Conservation (phyloP, 2,888 invertebrate genomes). For the Siphlonurus alternatus region DNA sequence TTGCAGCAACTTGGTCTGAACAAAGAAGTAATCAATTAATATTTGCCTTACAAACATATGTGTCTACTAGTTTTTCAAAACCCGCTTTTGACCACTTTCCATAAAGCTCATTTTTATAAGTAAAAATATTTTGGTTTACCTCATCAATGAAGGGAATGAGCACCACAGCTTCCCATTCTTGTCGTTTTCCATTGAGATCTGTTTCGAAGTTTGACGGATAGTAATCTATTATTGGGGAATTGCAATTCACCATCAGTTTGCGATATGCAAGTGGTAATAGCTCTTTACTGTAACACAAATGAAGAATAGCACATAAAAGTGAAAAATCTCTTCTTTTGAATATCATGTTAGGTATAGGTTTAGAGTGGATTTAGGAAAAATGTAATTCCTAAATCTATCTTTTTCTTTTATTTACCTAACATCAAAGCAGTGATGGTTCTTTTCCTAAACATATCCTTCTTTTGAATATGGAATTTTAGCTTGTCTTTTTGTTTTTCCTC, state of each 20-base stretch:
- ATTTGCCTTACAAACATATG: too few relatives aligned
- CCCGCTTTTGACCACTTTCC: too few relatives aligned
- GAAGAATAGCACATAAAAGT: not conserved
- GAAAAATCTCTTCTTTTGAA: not conserved
- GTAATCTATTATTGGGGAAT: slow-evolving; percentile 72
- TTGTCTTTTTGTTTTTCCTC: too few relatives aligned
- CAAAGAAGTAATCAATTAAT: too few relatives aligned
- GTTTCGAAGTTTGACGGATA: slow-evolving; percentile 84
- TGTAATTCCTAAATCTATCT: not conserved
- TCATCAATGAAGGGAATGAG: slow-evolving; percentile 88
- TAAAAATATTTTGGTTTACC: too few relatives aligned
- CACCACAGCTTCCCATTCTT: slow-evolving; percentile 94
- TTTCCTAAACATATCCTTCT: too few relatives aligned
- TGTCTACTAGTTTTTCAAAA: too few relatives aligned
- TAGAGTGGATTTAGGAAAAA: not conserved
- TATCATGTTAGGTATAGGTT: not conserved
- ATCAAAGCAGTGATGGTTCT: too few relatives aligned
- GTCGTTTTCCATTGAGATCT: slow-evolving; percentile 88
- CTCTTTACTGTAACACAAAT: slow-evolving; percentile 34
- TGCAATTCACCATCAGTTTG: slow-evolving; percentile 53
- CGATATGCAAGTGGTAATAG: slow-evolving; percentile 64
- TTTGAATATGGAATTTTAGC: too few relatives aligned
- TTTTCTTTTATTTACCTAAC: not conserved
- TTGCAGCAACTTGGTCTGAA: too few relatives aligned
- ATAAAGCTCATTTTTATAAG: too few relatives aligned